These are phyloP conservation scores for Lycophotia porphyrea DNA, from an alignment of 2,888 invertebrate genomes.

Conservation along the genomic window DNA sequence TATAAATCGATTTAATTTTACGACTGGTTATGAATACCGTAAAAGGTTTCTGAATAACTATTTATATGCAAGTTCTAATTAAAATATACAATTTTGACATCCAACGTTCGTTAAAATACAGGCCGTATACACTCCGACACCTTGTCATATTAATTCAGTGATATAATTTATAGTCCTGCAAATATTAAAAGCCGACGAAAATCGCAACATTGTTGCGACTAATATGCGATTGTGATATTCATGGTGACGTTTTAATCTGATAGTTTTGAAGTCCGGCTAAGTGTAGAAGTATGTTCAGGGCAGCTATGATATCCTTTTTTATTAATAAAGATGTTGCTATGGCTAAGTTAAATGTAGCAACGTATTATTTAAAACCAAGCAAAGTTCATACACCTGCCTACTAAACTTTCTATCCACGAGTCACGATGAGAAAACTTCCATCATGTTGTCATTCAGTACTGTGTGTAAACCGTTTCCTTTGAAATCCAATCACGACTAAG, in stretches of 20 bases:
- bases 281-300: slow-evolving; percentile 27
- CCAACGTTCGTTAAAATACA: slow-evolving; percentile 47
- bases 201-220: slow-evolving; percentile 79
- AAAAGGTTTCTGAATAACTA: slow-evolving; percentile 12
- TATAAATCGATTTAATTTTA: slow-evolving; percentile 2
- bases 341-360: background rate
- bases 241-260: slow-evolving; percentile 76
- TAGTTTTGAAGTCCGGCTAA: slow-evolving; percentile 59
- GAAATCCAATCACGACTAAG: slow-evolving; percentile 55
- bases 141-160: slow-evolving; percentile 78
- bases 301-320: background rate
- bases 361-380: background rate
- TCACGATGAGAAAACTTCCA: slow-evolving; percentile 4
- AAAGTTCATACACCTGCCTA: background rate
- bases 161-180: slow-evolving; percentile 77
- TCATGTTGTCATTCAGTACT: slow-evolving; percentile 37
- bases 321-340: background rate
- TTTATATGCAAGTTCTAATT: slow-evolving; percentile 35
- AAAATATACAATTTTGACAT: slow-evolving; percentile 51
- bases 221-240: slow-evolving; percentile 79
- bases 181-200: slow-evolving; percentile 71
- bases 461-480: slow-evolving; percentile 28
- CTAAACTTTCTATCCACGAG: slow-evolving; percentile 20
- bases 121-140: slow-evolving; percentile 63
- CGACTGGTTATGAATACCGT: background rate